A percentile compares a stretch with the other conserved stretches of the same genome.
These are phyloP conservation scores for Pollenia griseotomentosa DNA, from an alignment of 2,888 invertebrate genomes.

Conservation along the genomic window DNA sequence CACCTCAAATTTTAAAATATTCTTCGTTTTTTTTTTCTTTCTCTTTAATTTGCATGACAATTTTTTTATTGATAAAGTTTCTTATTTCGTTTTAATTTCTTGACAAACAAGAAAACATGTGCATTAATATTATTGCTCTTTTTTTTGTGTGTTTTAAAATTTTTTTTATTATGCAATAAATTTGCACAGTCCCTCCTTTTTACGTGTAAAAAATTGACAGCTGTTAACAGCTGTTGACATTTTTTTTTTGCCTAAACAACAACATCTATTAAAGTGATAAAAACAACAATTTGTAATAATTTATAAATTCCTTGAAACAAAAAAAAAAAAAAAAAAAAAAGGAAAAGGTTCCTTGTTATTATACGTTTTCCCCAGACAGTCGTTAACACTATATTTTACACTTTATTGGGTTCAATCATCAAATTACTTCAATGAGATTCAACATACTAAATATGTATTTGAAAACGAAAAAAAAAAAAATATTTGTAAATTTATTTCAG, in stretches of 20 bases:
- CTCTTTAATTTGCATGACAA: background rate
- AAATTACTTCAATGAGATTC: background rate
- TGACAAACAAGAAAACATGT: background rate
- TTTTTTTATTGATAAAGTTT: slow-evolving; percentile 6
- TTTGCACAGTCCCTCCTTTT: background rate
- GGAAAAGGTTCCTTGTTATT: background rate
- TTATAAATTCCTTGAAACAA: background rate
- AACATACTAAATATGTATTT: too few relatives aligned
- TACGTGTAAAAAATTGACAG: background rate
- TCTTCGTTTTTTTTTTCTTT: background rate
- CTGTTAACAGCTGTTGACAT: background rate
- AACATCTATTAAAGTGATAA: background rate
- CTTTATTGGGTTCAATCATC: background rate
- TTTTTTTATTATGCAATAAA: background rate
- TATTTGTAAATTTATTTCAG: too few relatives aligned
- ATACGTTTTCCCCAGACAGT: background rate
- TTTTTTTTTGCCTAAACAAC: too few relatives aligned
- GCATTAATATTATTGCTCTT: background rate
- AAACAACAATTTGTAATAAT: background rate
- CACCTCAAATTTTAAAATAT: background rate
- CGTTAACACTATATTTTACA: background rate
- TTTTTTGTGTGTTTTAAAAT: background rate
- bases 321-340: too few relatives aligned
- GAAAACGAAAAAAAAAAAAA: too few relatives aligned
- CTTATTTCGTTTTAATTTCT: background rate